Percentiles rank a stretch among this genome's conserved stretches.
These are phyloP conservation scores for Scrobipalpa costella DNA, from an alignment of 2,888 invertebrate species.

Conservation along the genomic window DNA sequence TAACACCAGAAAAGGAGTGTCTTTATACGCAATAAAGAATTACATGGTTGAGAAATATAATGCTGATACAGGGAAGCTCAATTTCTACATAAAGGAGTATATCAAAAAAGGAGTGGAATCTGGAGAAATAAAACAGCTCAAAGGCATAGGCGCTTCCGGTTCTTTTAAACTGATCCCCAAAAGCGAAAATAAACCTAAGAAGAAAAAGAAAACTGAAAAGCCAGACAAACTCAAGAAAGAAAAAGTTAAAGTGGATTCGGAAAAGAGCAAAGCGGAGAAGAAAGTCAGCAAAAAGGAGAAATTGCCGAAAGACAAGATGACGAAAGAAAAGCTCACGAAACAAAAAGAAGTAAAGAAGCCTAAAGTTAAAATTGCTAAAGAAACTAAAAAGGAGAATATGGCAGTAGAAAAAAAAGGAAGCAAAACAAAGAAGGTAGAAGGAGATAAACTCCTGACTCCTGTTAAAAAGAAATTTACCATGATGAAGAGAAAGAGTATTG, in stretches of 20 bases:
- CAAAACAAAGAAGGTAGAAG: background rate
- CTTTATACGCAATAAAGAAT: conserved; percentile 67
- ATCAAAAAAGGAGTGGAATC: conserved; percentile 59
- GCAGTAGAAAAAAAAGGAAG: background rate
- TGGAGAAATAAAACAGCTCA: conserved; percentile 59
- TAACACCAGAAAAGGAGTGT: conserved; percentile 59
- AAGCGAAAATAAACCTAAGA: conserved; percentile 42
- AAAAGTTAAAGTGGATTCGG: conserved; percentile 32
- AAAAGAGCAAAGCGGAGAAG: background rate
- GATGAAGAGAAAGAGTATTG: background rate
- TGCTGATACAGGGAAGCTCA: conserved; percentile 55
- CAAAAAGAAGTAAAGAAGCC: background rate
- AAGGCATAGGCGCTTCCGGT: conserved; percentile 50
- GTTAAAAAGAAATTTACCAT: background rate
- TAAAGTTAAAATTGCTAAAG: background rate
- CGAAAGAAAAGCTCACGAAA: background rate
- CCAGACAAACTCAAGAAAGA: conserved; percentile 36
- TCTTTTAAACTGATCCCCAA: conserved; percentile 55
- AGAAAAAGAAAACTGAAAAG: conserved; percentile 37
- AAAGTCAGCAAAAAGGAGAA: background rate
- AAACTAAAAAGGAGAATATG: background rate
- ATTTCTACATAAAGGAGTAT: conserved; percentile 59
- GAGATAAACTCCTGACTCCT: background rate
- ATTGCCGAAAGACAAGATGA: background rate
- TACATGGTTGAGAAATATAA: conserved; percentile 55